These are phyloP conservation scores for Loxodonta africana DNA, from an alignment of 2,113 vertebrate species.

Conservation along the genomic window DNA sequence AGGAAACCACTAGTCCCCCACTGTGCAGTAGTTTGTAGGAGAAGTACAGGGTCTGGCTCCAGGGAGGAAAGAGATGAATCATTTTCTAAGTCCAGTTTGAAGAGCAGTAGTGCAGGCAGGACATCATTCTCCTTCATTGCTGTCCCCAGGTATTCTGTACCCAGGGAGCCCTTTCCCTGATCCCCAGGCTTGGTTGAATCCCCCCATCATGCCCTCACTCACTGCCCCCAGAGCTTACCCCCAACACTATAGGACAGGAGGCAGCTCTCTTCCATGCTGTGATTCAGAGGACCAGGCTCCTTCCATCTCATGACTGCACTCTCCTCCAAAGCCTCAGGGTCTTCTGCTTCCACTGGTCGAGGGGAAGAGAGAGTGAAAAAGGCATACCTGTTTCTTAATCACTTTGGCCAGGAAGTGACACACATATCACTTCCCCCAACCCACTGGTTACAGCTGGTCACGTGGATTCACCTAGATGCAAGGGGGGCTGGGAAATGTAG, in stretches of 20 bases:
- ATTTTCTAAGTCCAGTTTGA: not conserved
- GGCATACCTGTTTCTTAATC: not conserved
- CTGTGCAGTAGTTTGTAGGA: not conserved
- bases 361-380: not conserved
- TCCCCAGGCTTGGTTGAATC: no score
- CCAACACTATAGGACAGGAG: not conserved
- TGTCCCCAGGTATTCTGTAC: not conserved
- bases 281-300: not conserved
- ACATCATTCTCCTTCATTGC: not conserved
- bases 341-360: not conserved
- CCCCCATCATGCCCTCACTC: not conserved
- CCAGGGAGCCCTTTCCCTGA: not conserved
- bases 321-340: not conserved
- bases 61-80: not conserved
- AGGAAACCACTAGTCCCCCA: not conserved
- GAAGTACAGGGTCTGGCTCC: not conserved
- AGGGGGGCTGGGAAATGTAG: not conserved
- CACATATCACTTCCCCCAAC: not conserved
- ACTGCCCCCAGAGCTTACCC: not conserved
- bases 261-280: not conserved
- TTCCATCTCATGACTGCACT: not conserved
- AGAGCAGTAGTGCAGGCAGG: not conserved
- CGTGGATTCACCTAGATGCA: not conserved
- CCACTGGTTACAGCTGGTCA: not conserved
- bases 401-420: not conserved